phyloP scores from a whole-genome alignment of 1,140 invertebrate genomes.

The Bicyclus anynana region DNA sequence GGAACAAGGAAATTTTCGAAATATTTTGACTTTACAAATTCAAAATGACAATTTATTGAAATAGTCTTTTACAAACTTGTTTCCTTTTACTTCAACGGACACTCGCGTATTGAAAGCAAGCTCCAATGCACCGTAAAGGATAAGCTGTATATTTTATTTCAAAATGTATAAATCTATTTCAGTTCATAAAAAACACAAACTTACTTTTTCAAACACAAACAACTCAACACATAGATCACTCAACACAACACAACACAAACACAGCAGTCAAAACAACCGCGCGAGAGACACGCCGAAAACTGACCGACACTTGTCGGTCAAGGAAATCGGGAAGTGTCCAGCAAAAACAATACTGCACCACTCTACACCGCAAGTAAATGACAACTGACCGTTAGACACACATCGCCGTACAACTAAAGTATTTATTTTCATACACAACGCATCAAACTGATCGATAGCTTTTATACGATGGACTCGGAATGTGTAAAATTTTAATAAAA shows the following conservation, averaged over 20 bases:
- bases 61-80: background rate
- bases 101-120: background rate
- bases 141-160: background rate
- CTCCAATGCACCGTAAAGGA: background rate
- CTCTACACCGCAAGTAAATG: constrained; percentile 57
- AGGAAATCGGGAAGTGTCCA: constrained; percentile 24
- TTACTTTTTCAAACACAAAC: background rate
- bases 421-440: constrained; percentile 68
- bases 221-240: constrained; percentile 11
- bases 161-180: no score
- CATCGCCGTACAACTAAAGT: constrained; percentile 55
- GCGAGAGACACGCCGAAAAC: background rate
- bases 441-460: constrained; percentile 45
- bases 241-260: constrained; percentile 17
- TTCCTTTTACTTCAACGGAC: background rate
- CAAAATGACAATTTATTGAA: background rate
- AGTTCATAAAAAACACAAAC: no score
- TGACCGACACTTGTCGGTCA: constrained; percentile 40
- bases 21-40: background rate
- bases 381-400: constrained; percentile 59
- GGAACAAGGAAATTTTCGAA: no score
- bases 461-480: background rate
- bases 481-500: no score
- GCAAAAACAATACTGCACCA: constrained; percentile 43
- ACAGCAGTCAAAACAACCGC: background rate